Evolutionary conservation across 2,888 invertebrate genomes (phyloP), one percentile per base, ranked within the genome.

Genomic region (Synanthedon andrenaeformis): DNA sequence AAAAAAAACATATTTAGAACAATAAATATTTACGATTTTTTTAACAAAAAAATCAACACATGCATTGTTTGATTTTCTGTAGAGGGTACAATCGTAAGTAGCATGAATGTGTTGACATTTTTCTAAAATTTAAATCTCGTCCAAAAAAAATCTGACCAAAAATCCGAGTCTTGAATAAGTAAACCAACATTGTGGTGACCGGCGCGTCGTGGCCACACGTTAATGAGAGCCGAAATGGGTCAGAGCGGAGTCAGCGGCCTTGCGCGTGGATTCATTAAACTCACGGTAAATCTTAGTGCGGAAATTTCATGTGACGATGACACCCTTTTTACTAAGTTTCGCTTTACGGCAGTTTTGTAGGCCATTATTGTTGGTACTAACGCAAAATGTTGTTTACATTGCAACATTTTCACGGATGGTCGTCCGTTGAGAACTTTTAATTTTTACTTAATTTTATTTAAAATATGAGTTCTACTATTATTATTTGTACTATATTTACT

Each of bases 171-270:
- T 14, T 49, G 49, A 77, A 76, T 77, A 74, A 74, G 72, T 77
- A 76, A 76, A 67, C 69, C 70, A 66, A 71, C 72, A 74, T 76
- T 74, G 74, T 75, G 73, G 67, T 70, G 69, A 68, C 75, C 68
- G 52, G 53, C 49, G 74, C 72, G 66, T 62, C 73, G 75, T 75
- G 76, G 76, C 71, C 74, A 67, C 74, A 74, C 79, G 72, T 75
- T 82, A 82, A 82, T 82, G 82, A 82, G 78, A 62, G 63, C 59
- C 59, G 50, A 56, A 54, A 50, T 56, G 53, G 56, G 56, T 54
- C 56, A 49, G 49, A 45, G 51, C 55, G 57, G 60, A 63, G 65
- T 60, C 64, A 59, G 60, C 63, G 59, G 58, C 61, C 63, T 58
- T 42, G 54, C 54, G 54, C 60, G 59, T 59, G 58, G 64, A 60